Evolutionary conservation across 1,140 invertebrate genomes (phyloP).

Genomic region (Telenomus remus): DNA sequence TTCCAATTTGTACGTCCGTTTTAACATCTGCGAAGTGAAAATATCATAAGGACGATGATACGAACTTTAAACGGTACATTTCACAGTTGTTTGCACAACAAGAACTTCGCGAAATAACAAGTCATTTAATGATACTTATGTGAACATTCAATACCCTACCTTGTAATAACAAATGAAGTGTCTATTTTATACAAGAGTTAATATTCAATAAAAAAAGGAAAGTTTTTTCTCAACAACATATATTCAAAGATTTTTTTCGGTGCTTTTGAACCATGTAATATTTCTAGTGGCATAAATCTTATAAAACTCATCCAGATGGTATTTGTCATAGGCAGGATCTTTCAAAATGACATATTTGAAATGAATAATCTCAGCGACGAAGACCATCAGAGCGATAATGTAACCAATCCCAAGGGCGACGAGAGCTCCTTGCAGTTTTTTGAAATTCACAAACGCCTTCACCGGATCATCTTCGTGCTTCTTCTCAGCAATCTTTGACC

Average conservation of each 20-base stretch:
- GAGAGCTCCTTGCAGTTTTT: constrained; percentile 85
- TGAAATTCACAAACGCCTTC: constrained; percentile 84
- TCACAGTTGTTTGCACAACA: not conserved
- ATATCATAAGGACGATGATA: no score
- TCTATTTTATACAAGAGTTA: no score
- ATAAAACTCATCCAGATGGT: constrained; percentile 78
- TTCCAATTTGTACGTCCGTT: not conserved
- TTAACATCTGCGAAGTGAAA: not conserved
- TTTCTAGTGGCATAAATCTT: constrained; percentile 20
- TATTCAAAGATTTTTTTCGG: no score
- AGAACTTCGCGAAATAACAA: not conserved
- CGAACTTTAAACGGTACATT: not conserved
- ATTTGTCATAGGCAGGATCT: constrained; percentile 84
- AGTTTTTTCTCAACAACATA: no score
- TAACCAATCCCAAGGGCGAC: constrained; percentile 83
- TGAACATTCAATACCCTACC: no score
- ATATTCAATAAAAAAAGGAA: no score
- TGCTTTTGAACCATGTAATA: not conserved
- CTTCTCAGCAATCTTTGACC: constrained; percentile 73
- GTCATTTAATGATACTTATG: not conserved
- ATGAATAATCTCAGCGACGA: constrained; percentile 80
- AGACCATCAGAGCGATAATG: constrained; percentile 76
- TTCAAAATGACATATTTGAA: constrained; percentile 80
- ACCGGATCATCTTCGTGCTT: constrained; percentile 74
- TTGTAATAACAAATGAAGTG: no score